These are phyloP conservation scores for Pollenia angustigena DNA, from an alignment of 2,888 invertebrate genomes.

Conservation along the genomic window DNA sequence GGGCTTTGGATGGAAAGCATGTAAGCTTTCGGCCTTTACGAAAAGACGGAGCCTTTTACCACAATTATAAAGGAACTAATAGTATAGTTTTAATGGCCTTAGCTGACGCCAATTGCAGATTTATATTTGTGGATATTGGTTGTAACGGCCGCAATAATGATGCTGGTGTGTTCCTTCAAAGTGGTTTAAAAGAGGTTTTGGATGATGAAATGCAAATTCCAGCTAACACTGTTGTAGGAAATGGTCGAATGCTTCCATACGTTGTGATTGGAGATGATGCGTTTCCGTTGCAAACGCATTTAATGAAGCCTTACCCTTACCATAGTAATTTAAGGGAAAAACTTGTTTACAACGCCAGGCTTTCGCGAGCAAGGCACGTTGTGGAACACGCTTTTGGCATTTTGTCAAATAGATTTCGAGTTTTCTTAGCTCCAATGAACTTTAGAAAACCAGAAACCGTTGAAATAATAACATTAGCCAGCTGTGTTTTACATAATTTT, in stretches of 20 bases:
- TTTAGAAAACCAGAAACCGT: background rate
- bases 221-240: constrained; percentile 39
- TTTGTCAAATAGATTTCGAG: constrained; percentile 2
- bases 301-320: constrained; percentile 57
- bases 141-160: too few relatives aligned
- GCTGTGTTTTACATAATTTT: constrained; percentile 7
- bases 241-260: background rate
- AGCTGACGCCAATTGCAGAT: background rate
- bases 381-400: constrained; percentile 16
- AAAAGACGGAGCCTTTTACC: background rate
- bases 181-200: too few relatives aligned
- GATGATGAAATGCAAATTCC: background rate
- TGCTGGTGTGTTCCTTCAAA: too few relatives aligned
- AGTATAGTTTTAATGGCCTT: background rate
- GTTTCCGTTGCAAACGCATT: constrained; percentile 59
- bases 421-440: background rate
- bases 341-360: constrained; percentile 5
- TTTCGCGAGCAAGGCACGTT: too few relatives aligned
- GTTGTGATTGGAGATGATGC: constrained; percentile 66
- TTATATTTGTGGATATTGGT: background rate
- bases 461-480: background rate
- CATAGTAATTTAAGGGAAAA: constrained; percentile 28
- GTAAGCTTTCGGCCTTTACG: background rate
- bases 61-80: constrained; percentile 8
- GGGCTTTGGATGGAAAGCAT: constrained; percentile 10